Evolutionary conservation across 1,140 invertebrate genomes (phyloP), one percentile per base, ranked within the genome.

Genomic region (Grapholita molesta): DNA sequence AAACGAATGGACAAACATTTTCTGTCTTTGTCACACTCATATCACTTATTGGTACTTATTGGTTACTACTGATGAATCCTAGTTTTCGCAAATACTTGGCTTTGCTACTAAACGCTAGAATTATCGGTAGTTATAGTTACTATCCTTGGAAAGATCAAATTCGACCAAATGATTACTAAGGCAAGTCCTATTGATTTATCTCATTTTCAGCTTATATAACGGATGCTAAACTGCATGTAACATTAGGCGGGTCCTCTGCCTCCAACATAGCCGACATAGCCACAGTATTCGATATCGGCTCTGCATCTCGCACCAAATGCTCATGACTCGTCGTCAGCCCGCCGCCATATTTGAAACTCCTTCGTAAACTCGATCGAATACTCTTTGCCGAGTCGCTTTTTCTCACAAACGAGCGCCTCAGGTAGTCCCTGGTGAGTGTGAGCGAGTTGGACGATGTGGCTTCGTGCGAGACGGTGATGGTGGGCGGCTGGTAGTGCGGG

Each of bases 231-330:
- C 86, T 83, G 70, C n/a, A 79, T 69, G 61, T 21, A 21, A 18
- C 42, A 21, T 82, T 75, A 0, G 71, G 67, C 12, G 78, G 18
- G 3, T 53, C 70, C 11, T 78, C 74, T 0, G 30, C 18, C 33
- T 71, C 72, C 48, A 84, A 28, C 74, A 87, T 76, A 66, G 79
- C 80, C 9, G 85, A 81, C 85, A 90, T 85, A 0, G 88, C 86
- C 0, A 87, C 86, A 1, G 90, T 91, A 21, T 78, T 88, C 0
- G 90, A 91, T 7, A 91, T 90, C 0, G 90, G 90, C 6, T 92
- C 90, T 0, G 79, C 86, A 11, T 80, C 84, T 23, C 89, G 78
- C 0, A 92, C 86, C 68, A 92, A 70, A 4, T 84, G 85, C 61
- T 90, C 88, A 71, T 90, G 81, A 48, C 89, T 91, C 5, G 76